phyloP scores from a whole-genome alignment of 2,888 invertebrate species.

The Drosophila cyrtoloma region DNA sequence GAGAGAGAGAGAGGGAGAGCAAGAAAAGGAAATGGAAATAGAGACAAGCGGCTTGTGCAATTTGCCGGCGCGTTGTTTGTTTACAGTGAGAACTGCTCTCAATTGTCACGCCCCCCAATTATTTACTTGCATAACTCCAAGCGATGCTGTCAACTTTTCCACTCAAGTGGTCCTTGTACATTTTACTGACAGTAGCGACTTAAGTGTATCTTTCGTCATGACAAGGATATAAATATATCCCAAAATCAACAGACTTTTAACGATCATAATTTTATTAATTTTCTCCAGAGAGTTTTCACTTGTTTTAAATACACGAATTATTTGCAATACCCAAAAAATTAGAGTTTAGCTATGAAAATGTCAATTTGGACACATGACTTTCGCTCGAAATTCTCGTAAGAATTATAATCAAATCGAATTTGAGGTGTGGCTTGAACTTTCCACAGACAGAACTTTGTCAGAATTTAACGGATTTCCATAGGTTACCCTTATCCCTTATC shows the following conservation, averaged over 20 bases:
- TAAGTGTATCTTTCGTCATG: background rate
- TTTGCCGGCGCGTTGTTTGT: constrained; percentile 23
- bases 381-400: no score
- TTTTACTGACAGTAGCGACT: background rate
- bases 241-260: background rate
- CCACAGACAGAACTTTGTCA: no score
- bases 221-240: background rate
- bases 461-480: background rate
- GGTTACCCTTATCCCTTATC: background rate
- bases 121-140: constrained; percentile 12
- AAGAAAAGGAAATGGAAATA: background rate
- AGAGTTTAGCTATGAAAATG: rapidly evolving
- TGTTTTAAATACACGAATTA: background rate
- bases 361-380: background rate
- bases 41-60: constrained; percentile 21
- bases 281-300: background rate
- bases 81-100: constrained; percentile 23
- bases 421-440: no score
- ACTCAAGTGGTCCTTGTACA: background rate
- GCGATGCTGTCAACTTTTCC: background rate
- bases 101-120: constrained; percentile 44
- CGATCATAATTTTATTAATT: background rate
- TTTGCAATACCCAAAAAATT: background rate
- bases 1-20: background rate
- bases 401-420: background rate